Conservation (phyloP, 2,113 vertebrate genomes). For the Tylochromis polylepis region DNA sequence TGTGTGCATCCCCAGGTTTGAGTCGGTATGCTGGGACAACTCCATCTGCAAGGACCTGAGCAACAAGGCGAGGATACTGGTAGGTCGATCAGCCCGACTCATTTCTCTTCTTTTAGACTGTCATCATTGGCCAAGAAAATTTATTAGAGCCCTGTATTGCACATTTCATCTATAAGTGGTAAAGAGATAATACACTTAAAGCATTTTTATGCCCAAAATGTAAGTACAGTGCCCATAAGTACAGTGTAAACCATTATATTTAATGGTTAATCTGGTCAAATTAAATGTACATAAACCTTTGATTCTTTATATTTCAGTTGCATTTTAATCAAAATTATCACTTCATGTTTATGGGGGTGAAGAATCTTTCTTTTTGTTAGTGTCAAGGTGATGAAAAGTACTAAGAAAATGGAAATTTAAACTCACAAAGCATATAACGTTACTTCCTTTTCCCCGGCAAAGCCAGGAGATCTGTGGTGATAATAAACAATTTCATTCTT, state of each 20-base stretch:
- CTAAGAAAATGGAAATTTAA: background rate
- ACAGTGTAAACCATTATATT: background rate
- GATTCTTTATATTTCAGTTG: no score
- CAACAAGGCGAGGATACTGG: slow-evolving; percentile 68
- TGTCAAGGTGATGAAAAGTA: background rate
- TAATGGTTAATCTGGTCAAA: no score
- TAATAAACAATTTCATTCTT: background rate
- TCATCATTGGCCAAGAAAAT: background rate
- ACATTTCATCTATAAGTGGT: background rate
- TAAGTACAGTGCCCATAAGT: no score
- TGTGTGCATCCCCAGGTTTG: slow-evolving; percentile 48
- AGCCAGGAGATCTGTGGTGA: background rate
- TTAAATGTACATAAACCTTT: background rate
- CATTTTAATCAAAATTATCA: background rate
- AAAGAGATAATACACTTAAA: no score
- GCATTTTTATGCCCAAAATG: no score
- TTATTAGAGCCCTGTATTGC: background rate
- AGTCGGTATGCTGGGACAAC: slow-evolving; percentile 68
- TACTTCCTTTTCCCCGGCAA: background rate
- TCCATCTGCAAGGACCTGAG: slow-evolving; percentile 70
- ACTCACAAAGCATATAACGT: background rate
- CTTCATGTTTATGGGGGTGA: background rate
- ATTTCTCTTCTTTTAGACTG: background rate
- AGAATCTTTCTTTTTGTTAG: background rate
- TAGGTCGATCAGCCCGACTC: slow-evolving; percentile 45